Conservation (phyloP, 2,113 vertebrate species). For the Gallinago undulata region DNA sequence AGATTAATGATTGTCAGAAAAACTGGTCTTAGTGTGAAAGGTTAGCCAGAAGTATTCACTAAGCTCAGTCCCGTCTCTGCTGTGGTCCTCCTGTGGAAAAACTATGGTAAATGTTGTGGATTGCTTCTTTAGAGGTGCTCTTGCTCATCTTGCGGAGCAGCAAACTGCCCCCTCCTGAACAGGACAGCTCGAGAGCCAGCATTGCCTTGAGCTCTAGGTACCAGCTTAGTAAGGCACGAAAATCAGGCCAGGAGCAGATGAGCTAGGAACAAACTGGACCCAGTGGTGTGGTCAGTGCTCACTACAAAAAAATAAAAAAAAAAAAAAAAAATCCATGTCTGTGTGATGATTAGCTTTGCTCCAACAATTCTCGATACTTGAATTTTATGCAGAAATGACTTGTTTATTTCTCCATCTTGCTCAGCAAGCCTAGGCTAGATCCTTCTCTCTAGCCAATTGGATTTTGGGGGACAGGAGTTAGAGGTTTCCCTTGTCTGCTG, state of each 20-base stretch:
- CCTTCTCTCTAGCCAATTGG: not conserved
- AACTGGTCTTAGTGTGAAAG: not conserved
- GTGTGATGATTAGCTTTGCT: not conserved
- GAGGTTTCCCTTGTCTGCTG: accelerated
- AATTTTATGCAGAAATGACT: not conserved
- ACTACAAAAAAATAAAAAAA: not conserved
- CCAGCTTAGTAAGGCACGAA: accelerated
- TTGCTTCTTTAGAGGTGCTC: not conserved
- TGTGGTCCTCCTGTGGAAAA: not conserved
- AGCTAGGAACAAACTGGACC: not conserved
- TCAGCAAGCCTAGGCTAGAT: not conserved
- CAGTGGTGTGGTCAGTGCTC: not conserved
- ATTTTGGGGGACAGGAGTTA: not conserved
- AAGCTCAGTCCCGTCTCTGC: not conserved
- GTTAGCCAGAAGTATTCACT: not conserved
- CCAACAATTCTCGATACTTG: not conserved
- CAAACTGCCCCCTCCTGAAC: not conserved
- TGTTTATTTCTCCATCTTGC: not conserved
- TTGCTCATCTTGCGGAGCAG: not conserved
- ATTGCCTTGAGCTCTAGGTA: not conserved
- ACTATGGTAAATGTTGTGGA: not conserved
- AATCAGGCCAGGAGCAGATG: not conserved
- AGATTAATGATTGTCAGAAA: conserved; percentile 43
- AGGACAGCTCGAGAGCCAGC: not conserved
- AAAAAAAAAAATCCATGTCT: not conserved